Conservation (phyloP, 2,113 vertebrate genomes). For the Alosa alosa region DNA sequence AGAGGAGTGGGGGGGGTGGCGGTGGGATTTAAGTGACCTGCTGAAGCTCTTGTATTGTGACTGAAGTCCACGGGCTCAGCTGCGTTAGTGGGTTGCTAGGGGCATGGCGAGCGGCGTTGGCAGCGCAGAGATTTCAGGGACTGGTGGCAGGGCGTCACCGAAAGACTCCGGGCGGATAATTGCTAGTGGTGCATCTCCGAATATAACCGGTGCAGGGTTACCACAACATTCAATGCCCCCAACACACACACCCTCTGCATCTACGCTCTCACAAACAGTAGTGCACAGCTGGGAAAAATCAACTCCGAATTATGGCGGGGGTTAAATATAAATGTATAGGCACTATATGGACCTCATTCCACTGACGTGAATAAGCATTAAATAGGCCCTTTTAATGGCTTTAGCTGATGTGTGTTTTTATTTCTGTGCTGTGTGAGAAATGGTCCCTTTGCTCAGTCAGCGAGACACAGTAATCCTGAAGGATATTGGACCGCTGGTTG, state of each 20-base stretch:
- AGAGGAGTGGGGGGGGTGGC: background rate
- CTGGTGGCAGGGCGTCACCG: constrained; percentile 35
- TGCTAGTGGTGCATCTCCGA: constrained; percentile 42
- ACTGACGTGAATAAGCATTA: background rate
- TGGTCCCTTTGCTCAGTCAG: background rate
- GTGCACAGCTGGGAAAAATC: constrained; percentile 22
- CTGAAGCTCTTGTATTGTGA: background rate
- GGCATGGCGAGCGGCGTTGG: background rate
- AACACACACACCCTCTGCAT: background rate
- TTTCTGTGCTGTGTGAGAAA: background rate
- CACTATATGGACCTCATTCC: background rate
- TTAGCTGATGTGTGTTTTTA: background rate
- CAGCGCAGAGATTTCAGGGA: background rate
- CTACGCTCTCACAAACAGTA: background rate
- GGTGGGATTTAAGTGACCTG: background rate
- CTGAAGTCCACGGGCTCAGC: background rate
- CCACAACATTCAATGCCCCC: constrained; percentile 29
- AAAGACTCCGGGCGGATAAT: constrained; percentile 44
- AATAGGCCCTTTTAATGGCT: background rate
- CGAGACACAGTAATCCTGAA: background rate
- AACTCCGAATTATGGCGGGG: background rate
- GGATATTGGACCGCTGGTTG: background rate
- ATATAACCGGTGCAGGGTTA: constrained; percentile 45
- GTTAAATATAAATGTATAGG: constrained; percentile 27
- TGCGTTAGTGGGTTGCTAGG: background rate